Percentiles rank a stretch among this genome's conserved stretches.
These are phyloP conservation scores for Cinclus cinclus DNA, from an alignment of 2,113 vertebrate species.

Conservation along the genomic window DNA sequence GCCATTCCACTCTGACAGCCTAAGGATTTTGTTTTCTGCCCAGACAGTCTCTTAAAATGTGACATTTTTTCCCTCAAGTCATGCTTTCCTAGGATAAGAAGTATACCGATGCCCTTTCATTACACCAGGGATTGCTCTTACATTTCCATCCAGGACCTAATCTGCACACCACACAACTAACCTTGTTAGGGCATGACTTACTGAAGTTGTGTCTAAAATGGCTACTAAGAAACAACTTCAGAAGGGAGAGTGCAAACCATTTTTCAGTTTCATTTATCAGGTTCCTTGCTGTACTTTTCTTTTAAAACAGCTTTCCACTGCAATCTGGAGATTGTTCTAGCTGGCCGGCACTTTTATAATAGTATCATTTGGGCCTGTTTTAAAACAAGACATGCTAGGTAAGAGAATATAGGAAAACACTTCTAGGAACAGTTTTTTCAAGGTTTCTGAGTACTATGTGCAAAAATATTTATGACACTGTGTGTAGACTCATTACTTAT, in stretches of 20 bases:
- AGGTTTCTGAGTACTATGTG: fast-evolving
- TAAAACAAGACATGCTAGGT: neutral
- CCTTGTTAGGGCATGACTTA: neutral
- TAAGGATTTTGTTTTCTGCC: neutral
- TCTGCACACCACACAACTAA: neutral
- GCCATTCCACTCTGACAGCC: neutral
- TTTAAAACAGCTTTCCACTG: neutral
- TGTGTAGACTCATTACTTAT: neutral
- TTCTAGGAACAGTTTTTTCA: neutral
- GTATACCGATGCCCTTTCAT: neutral
- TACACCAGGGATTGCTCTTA: neutral
- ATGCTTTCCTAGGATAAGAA: neutral
- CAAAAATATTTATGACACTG: neutral
- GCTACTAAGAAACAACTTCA: neutral
- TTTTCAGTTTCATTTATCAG: neutral
- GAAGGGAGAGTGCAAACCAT: neutral
- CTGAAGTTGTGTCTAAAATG: neutral
- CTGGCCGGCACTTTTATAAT: neutral
- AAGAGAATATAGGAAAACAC: neutral
- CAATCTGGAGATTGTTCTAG: neutral
- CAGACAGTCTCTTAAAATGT: neutral
- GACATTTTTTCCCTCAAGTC: neutral
- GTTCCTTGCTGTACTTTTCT: neutral
- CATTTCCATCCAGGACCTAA: neutral
- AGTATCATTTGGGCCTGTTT: neutral